A percentile compares a stretch with the other conserved stretches of the same genome.
Evolutionary conservation across 2,797 vertebrate genomes (phyloP).

Genomic region (Syncerus caffer): DNA sequence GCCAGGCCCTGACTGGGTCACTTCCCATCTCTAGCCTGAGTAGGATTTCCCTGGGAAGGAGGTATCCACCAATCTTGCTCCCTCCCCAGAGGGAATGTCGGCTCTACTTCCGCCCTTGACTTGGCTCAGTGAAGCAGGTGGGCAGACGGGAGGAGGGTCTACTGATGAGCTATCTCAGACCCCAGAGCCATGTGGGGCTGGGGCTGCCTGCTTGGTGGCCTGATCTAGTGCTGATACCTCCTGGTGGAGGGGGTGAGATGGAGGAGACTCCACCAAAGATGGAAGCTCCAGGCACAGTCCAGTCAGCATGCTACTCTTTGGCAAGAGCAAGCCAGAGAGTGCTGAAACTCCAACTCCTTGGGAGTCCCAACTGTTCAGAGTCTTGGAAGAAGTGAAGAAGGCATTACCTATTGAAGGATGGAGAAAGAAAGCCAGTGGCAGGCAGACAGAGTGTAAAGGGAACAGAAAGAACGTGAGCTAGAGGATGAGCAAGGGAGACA

Average conservation of each 20-base stretch:
- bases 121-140: not conserved
- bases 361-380: not conserved
- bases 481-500: not conserved
- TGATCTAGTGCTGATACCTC: not conserved
- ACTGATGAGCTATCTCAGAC: not conserved
- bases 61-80: not conserved
- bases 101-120: not conserved
- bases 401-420: not conserved
- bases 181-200: not conserved
- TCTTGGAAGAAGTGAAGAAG: not conserved
- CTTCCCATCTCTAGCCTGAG: not conserved
- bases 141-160: not conserved
- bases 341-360: not conserved
- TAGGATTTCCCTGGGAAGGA: not conserved
- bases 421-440: conserved; percentile 48
- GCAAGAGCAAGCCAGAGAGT: not conserved
- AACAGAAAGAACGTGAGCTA: conserved; percentile 53
- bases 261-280: not conserved
- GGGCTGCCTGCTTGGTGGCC: not conserved
- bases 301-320: accelerated
- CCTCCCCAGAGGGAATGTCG: not conserved
- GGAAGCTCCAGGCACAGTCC: not conserved
- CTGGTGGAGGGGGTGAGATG: not conserved
- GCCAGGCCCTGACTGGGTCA: not conserved
- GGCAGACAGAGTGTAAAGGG: conserved; percentile 56